Base-by-base conservation (phyloP, 2,797 vertebrate species). In the Rhodeus uyekii region DNA sequence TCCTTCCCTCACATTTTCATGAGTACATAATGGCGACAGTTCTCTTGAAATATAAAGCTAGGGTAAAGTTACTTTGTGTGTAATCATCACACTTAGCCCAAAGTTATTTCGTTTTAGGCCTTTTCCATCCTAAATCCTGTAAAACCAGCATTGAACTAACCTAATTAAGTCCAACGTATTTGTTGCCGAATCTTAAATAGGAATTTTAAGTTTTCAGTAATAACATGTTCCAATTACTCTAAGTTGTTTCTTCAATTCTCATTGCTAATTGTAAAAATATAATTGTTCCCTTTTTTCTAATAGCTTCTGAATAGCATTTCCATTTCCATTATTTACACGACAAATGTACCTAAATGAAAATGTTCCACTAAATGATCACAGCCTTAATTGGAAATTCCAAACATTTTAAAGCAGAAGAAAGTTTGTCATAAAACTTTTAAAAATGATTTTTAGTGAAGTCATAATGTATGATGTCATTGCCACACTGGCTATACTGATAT, bases 1-100 rank as follows among this genome's bases (percentile, higher is more conserved):
- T 60, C 55, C 32, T 71, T 48, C 14, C 9, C 46, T 53, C 29
- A 36, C 2, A 73, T 73, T 73, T 73, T 53, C 46, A 73, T 73
- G 13, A 73, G 71, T 73, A 53, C 13, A 73, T 53, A 73, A 53
- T n/a, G 32, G 10, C 27, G n/a, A 68, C n/a, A 5, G 32, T n/a
- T 73, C 46, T 24, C 19, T 8, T 7, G 19, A 53, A 53, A n/a
- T 7, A 50, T 34, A 72, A 13, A 50, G 3, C 19, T 36, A 14
- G 10, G 19, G 12, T 10, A 72, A n/a, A 46, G n/a, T n/a, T 9
- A 68, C 14, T 68, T 32, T 34, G 3, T 72, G 18, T 29, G 32
- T 4, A n/a, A 14, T 13, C 32, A 13, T 36, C 19, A 34, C 2
- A 3, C 27, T 6, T 8, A 50, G 6, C 5, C 19, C 2, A 19